These are phyloP conservation scores for Antrozous pallidus DNA, from an alignment of 2,797 vertebrate species.

Conservation along the genomic window DNA sequence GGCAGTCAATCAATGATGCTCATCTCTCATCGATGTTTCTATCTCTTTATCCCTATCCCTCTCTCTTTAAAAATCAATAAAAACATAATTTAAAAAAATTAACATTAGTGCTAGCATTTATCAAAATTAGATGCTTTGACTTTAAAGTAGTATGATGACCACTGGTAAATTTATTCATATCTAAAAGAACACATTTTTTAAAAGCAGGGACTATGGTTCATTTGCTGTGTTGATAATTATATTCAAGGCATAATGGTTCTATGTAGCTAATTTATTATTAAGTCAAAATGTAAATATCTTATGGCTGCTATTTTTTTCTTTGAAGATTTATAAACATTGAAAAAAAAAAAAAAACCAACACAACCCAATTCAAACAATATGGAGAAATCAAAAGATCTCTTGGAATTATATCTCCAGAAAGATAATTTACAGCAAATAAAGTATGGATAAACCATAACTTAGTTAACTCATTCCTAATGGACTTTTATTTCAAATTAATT, in stretches of 20 bases:
- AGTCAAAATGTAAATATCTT: constrained; percentile 15
- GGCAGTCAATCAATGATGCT: no score
- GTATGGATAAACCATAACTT: neutral
- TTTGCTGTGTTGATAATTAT: neutral
- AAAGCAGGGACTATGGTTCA: neutral
- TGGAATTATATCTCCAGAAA: neutral
- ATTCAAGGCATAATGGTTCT: constrained; percentile 5
- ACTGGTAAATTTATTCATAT: neutral
- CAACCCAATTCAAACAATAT: neutral
- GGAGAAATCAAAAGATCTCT: constrained; percentile 41
- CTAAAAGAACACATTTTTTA: constrained; percentile 26
- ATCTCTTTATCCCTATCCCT: no score
- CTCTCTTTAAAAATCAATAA: no score
- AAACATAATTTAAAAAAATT: neutral
- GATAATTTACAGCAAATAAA: neutral
- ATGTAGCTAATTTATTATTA: constrained; percentile 11
- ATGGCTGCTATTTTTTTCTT: neutral
- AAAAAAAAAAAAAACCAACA: neutral
- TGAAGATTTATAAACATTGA: constrained; percentile 20
- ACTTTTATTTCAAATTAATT: constrained; percentile 39
- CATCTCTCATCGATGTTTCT: no score
- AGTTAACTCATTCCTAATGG: neutral
- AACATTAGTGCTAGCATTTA: neutral
- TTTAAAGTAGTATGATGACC: neutral
- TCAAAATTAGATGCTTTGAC: constrained; percentile 22